Base-by-base conservation (phyloP, 2,113 vertebrate species). In the Sprattus sprattus region DNA sequence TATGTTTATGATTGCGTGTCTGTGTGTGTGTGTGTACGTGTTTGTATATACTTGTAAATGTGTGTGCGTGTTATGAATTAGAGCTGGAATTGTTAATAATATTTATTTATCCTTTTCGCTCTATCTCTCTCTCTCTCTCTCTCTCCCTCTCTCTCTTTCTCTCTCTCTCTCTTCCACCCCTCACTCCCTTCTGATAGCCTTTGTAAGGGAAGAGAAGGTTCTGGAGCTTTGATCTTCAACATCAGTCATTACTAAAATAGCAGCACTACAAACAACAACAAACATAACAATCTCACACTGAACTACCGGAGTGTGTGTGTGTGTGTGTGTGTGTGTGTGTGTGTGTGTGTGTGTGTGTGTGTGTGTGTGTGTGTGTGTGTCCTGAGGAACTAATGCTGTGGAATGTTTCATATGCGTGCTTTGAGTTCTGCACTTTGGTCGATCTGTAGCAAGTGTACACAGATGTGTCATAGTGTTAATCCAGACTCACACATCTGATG, bases 141-240 rank as follows among this genome's bases (percentile, higher is more conserved):
- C 39, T 80, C 28, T 64, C 44, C 39, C 22, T 82, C 45, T 60
- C 25, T 50, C 67, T 28, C 83, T 71, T 60, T 78, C 47, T 52
- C 52, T 86, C 32, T 25, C 10, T 71, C 9, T 46, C n/a, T 60
- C 60, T 47, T 78, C 47, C 7, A 54, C 13, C 46, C 80, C 15
- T 60, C 45, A 46, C 75, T 64, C 25, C 20, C 13, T 16, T 49
- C 67, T 75, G 44, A 52, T 52, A 45, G 39, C 7, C 75, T 81
- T 44, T 16, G 52, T 13, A 16, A 16, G 18, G 20, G 54, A 60
- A n/a, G 20, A 20, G 20, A 67, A 1, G 22, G n/a, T 13, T 81
- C 88, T 83, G 83, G n/a, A 82, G 88, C 83, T 87, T 87, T 91
- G 86, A 92, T 89, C 82, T 85, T 86, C 47, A 85, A 83, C 84